Evolutionary conservation across 1,140 invertebrate genomes (phyloP), one percentile per base, ranked within the genome.

Genomic region (Zaprionus gabonicus): DNA sequence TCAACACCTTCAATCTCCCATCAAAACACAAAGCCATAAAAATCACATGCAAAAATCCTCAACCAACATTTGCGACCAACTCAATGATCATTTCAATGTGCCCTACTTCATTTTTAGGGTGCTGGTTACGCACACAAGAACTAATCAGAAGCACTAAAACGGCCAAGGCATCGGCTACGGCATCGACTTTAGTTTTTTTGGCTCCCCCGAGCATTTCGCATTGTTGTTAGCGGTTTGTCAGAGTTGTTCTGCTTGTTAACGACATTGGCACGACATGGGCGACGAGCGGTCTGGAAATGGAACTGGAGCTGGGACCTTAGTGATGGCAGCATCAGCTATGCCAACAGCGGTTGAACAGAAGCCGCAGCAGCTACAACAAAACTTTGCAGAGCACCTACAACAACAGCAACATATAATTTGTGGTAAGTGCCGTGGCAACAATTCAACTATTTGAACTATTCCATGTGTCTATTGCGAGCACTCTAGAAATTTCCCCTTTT

Each of bases 391-490:
- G 34, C 67, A 71, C 44, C 46, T 60, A 56, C 34, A 53, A 62
- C 38, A 63, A 49, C 53, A 71, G 46, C 44, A 72, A 71, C 44
- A 36, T 72, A 68, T 81, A 81, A 71, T 78, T 90, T 87, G 85
- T 71, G 85, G 84, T 90, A 87, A 87, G 84, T 87, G 71, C 58
- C 44, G 71, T 69, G 65, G 77, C 68, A 71, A 70, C 73, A 71
- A 71, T 58, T 62, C 69, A 88, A 88, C 81, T 90, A 87, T 87
- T 81, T 84, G 57, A 87, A 90, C 85, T 78, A 88, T 84, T 68
- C 71, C 57, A 76, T 67, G 75, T 73, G 63, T 63, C 75, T 71
- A 76, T 81, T 74, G 68, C 49, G 28, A 73, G 67, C 70, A 56
- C 55, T 64, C 23, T 27, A 71, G 59, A 81, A 81, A 88, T 79